A percentile compares a stretch with the other conserved stretches of the same genome.
These are phyloP conservation scores for Stenolophus ochropezus DNA, from an alignment of 2,888 invertebrate species.

Conservation along the genomic window DNA sequence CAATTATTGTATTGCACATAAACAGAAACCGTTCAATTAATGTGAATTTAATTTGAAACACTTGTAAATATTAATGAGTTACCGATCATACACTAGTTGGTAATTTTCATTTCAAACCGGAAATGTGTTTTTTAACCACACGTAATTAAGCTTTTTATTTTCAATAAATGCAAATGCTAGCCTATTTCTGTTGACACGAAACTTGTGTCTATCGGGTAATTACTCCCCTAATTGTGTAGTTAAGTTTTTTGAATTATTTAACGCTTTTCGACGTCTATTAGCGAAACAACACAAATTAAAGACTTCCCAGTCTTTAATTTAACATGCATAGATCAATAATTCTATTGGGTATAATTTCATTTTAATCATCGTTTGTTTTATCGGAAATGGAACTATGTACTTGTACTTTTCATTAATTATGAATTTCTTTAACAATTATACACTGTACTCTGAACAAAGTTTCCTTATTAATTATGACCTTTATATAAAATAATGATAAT, in stretches of 20 bases:
- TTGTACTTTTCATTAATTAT: not conserved
- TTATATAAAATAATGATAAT: no score
- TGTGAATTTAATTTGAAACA: slow-evolving; percentile 50
- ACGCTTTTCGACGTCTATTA: not conserved
- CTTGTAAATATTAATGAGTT: slow-evolving; percentile 51
- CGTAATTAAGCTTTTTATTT: slow-evolving; percentile 12
- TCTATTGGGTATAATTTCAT: not conserved
- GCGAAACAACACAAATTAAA: not conserved
- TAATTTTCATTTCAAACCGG: slow-evolving; percentile 25
- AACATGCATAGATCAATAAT: not conserved
- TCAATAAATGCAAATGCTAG: slow-evolving; percentile 24
- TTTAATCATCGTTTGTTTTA: not conserved
- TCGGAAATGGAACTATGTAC: not conserved
- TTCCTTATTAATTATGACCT: no score
- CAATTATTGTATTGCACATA: slow-evolving; percentile 16
- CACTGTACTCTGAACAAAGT: no score
- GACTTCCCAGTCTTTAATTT: not conserved
- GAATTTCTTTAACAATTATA: not conserved
- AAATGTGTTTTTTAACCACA: slow-evolving; percentile 29
- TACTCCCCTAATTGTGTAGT: not conserved
- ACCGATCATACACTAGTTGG: slow-evolving; percentile 6
- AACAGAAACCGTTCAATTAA: slow-evolving; percentile 36
- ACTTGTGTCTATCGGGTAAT: not conserved
- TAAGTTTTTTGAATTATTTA: slow-evolving; percentile 6
- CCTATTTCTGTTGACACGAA: not conserved